Percentiles rank a stretch among this genome's conserved stretches.
These are phyloP conservation scores for Pseudococcus jackbeardsleyi DNA, from an alignment of 2,888 invertebrate genomes.

Conservation along the genomic window DNA sequence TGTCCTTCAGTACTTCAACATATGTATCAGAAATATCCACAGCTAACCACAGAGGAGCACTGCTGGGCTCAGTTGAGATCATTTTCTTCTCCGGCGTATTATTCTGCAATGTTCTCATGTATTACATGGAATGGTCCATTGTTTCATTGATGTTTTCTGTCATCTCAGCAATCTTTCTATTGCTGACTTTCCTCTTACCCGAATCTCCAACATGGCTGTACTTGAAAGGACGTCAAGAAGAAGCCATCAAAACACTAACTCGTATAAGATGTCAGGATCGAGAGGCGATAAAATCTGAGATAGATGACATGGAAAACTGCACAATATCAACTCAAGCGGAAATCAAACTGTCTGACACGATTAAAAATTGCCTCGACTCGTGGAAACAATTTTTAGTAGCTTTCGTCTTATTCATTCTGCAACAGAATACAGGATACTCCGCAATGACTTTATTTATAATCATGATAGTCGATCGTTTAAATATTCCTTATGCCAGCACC, in stretches of 20 bases:
- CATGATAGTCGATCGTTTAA: slow-evolving; percentile 11
- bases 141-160: neutral
- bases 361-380: neutral
- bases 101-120: slow-evolving; percentile 44
- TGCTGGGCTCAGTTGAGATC: slow-evolving; percentile 2
- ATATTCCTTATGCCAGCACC: neutral
- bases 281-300: neutral
- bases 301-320: slow-evolving; percentile 52
- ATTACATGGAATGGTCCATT: slow-evolving; percentile 9
- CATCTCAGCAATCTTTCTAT: neutral
- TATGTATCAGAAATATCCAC: slow-evolving; percentile 56
- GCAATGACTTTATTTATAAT: neutral
- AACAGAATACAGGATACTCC: slow-evolving; percentile 4
- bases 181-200: neutral
- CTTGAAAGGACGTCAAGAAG: neutral
- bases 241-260: neutral
- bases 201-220: slow-evolving; percentile 58
- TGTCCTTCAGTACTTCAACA: slow-evolving; percentile 17
- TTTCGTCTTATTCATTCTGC: neutral
- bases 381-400: neutral
- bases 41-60: slow-evolving; percentile 24
- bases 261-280: neutral
- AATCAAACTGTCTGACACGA: neutral
- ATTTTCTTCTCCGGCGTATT: neutral
- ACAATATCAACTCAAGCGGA: neutral